These are phyloP conservation scores for Eugnorisma glareosa DNA, from an alignment of 2,888 invertebrate genomes.

Conservation along the genomic window DNA sequence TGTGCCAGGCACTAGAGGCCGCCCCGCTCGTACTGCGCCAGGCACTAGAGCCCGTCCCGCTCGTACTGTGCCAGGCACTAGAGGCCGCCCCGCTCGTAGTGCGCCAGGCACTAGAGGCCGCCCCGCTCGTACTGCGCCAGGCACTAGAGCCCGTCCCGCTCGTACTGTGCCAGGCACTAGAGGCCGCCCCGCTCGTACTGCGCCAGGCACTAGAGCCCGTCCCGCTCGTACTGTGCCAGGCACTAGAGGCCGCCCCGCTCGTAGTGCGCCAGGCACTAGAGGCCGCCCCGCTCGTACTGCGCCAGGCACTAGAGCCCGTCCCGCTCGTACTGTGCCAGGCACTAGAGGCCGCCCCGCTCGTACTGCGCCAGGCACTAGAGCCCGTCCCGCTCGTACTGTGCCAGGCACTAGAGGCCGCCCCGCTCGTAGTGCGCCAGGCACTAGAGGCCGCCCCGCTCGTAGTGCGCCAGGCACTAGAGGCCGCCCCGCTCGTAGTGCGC, in stretches of 20 bases:
- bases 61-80: constrained; percentile 94
- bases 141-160: constrained; percentile 71
- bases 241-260: constrained; percentile 80
- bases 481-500: constrained; percentile 89
- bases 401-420: too few species aligned
- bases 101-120: too few species aligned
- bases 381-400: constrained; percentile 88
- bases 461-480: constrained; percentile 87
- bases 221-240: constrained; percentile 87
- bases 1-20: constrained; percentile 96
- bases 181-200: constrained; percentile 83
- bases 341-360: constrained; percentile 83
- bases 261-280: constrained; percentile 91
- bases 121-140: constrained; percentile 87
- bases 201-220: too few species aligned
- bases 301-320: too few species aligned
- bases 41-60: neutral
- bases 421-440: constrained; percentile 87
- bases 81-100: constrained; percentile 82
- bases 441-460: constrained; percentile 88
- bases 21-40: constrained; percentile 88
- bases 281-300: constrained; percentile 84
- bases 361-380: constrained; percentile 91
- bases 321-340: constrained; percentile 87
- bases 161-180: constrained; percentile 93